Evolutionary conservation across 2,888 invertebrate genomes (phyloP), one percentile per base, ranked within the genome.

Genomic region (Ypsolopha sequella): DNA sequence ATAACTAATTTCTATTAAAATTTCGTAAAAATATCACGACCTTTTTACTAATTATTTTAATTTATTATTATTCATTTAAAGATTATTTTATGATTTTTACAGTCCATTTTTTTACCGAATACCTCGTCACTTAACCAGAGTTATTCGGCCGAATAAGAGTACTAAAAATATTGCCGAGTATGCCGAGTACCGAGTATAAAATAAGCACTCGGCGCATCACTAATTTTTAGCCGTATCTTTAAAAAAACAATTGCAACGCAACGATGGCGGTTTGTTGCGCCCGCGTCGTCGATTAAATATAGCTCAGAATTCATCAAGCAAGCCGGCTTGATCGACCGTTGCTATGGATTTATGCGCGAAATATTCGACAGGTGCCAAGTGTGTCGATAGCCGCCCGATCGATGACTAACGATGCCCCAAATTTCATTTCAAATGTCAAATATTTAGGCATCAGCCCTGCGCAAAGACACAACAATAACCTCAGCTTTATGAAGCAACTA

Each of bases 341-440:
- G 81, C 79, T 84, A 85, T 86, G 86, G 80, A 85, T 86, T 85
- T 85, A 85, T 85, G 81, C 79, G 79, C 76, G 74, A 80, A 85
- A 82, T 87, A 86, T 87, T 87, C 84, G 84, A 82, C 82, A 82
- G 80, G 85, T 87, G 87, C 87, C 87, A 87, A 87, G 86, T 87
- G 87, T 87, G 87, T 81, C 87, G 81, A 79, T 79, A 74, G 73
- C 67, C 74, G 74, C 79, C 80, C 84, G 84, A 79, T 73, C 71
- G 79, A 86, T 86, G 86, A 86, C 84, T 86, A 86, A 85, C 84
- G 82, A 73, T 79, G 84, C 76, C 80, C 86, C 79, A 78, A 84
- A 84, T 85, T 80, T 84, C 76, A 79, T 76, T 80, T 71, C 76
- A 86, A 86, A 86, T 86, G 86, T 86, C 86, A 86, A 84, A 85